phyloP scores from a whole-genome alignment of 1,140 invertebrate species.

The Halotydeus destructor region DNA sequence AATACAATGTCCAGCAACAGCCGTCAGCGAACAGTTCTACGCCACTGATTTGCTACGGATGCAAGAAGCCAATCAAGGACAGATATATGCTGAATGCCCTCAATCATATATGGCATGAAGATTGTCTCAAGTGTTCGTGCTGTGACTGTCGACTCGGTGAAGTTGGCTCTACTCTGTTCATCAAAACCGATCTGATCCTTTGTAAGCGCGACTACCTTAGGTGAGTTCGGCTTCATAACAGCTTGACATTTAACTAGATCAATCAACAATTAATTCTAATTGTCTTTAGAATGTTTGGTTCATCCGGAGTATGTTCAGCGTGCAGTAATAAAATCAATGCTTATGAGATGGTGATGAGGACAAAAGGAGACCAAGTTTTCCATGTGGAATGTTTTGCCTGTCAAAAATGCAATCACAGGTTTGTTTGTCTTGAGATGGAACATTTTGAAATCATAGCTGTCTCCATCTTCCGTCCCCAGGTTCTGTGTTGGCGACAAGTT shows the following conservation, averaged over 20 bases:
- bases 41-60: slow-evolving; percentile 24
- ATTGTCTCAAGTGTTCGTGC: slow-evolving; percentile 77
- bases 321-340: slow-evolving; percentile 84
- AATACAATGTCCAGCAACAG: too few species aligned
- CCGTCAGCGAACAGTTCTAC: too few species aligned
- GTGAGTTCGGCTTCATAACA: slow-evolving; percentile 76
- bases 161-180: slow-evolving; percentile 72
- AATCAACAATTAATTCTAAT: slow-evolving; percentile 3
- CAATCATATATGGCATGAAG: slow-evolving; percentile 80
- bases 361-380: slow-evolving; percentile 76
- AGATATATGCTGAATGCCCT: slow-evolving; percentile 34
- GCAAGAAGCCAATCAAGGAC: slow-evolving; percentile 30
- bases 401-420: slow-evolving; percentile 90
- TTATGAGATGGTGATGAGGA: slow-evolving; percentile 93
- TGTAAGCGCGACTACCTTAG: slow-evolving; percentile 65
- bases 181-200: slow-evolving; percentile 76
- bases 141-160: slow-evolving; percentile 76
- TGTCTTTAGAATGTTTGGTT: slow-evolving; percentile 55
- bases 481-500: slow-evolving; percentile 85
- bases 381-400: slow-evolving; percentile 91
- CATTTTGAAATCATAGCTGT: too few species aligned
- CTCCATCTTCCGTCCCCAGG: too few species aligned
- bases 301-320: slow-evolving; percentile 72
- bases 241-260: neutral
- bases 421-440: too few species aligned